Evolutionary conservation across 2,113 vertebrate genomes (phyloP), one percentile per base, ranked within the genome.

Genomic region (Tylochromis polylepis): DNA sequence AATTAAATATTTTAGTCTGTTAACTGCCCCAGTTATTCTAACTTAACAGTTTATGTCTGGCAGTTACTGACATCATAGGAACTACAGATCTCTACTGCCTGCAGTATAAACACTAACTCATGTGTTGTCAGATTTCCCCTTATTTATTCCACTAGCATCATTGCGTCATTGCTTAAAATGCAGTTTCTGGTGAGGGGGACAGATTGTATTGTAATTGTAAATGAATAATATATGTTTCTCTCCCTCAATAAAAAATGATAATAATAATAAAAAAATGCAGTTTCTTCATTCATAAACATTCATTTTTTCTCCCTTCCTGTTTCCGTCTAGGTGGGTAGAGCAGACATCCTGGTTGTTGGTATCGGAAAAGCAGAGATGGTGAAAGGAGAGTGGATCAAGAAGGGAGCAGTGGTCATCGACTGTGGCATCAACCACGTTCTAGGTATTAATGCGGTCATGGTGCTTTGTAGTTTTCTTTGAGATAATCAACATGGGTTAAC

Each of bases 321-420:
- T 62, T 79, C 29, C 60, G 29, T 88, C 10, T 24, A 97, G 96
- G 96, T 99, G 41, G 95, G 96, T 83, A 97, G 96, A 94, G 99
- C 98, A 60, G 99, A 99, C 94, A 99, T 99, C 88, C 88, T 99
- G 92, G 97, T 99, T 81, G 98, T 99, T 41, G 99, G 98, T 62
- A 96, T 97, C 41, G 99, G 99, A 46, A 98, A 97, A 95, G 96
- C 98, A 20, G 98, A 99, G 95, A 97, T 99, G 97, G 97, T 99
- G 18, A 98, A 97, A 93, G 99, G 98, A 49, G 97, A 98, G 62
- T 99, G 99, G 99, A 97, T 99, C 92, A 99, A 99, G 93, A 97
- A 97, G 8, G 98, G 98, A 49, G 98, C 98, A 0, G 88, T 99
- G 1, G 98, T 99, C 88, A 99, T 99, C 16, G 99, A 99, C 95